Conservation (phyloP, 2,888 invertebrate species). For the Pemphredon lugubris region DNA sequence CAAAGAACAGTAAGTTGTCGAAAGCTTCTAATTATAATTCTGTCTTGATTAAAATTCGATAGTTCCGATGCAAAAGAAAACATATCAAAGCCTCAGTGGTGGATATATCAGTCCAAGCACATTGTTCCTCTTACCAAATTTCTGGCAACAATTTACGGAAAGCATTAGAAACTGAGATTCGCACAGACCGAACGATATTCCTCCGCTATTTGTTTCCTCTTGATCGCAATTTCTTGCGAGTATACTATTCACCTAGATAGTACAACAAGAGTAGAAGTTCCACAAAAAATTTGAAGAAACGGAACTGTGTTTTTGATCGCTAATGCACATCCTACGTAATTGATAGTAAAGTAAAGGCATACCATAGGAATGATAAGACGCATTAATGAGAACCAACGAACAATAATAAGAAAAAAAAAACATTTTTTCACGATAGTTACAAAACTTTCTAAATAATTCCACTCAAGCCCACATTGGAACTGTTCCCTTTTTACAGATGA, state of each 20-base stretch:
- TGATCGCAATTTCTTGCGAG: slow-evolving; percentile 12
- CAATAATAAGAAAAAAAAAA: background rate
- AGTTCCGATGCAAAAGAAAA: too few relatives aligned
- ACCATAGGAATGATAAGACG: background rate
- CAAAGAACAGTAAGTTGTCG: too few relatives aligned
- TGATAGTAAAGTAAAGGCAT: background rate
- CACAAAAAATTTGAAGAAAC: slow-evolving; percentile 20
- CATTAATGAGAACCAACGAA: background rate
- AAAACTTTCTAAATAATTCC: background rate
- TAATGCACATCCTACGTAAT: slow-evolving; percentile 18
- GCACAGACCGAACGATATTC: background rate
- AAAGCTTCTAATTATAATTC: too few relatives aligned
- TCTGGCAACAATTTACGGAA: too few relatives aligned
- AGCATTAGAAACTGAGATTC: background rate
- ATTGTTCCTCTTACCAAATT: too few relatives aligned
- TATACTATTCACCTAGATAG: slow-evolving; percentile 48
- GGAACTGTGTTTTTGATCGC: slow-evolving; percentile 23
- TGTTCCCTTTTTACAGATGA: background rate
- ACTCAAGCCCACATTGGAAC: background rate
- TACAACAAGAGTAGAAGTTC: slow-evolving; percentile 55
- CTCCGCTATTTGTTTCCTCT: background rate
- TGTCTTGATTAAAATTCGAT: too few relatives aligned
- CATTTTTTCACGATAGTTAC: background rate
- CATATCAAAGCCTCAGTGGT: too few relatives aligned
- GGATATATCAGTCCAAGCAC: too few relatives aligned